These are phyloP conservation scores for Ptycholaimellus sp. DNA, from an alignment of 2,888 invertebrate genomes.

Conservation along the genomic window DNA sequence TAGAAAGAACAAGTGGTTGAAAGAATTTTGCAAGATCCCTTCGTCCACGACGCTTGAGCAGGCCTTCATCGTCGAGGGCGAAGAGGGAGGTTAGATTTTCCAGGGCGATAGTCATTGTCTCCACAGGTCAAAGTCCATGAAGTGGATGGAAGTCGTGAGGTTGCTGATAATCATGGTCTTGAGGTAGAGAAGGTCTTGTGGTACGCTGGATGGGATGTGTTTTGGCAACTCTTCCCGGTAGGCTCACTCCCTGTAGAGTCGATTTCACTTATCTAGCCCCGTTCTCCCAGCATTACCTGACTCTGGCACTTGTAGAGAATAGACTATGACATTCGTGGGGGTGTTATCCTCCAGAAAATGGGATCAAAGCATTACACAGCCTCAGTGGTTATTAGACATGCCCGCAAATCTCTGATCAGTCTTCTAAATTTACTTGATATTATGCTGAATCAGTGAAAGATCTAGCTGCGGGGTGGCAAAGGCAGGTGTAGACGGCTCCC, in stretches of 20 bases:
- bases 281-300: conserved; percentile 89
- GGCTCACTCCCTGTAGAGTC: conserved; percentile 88
- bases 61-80: conserved; percentile 56
- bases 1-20: too few species aligned
- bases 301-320: too few species aligned
- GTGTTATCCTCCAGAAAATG: too few species aligned
- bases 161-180: conserved; percentile 99
- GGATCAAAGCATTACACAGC: too few species aligned
- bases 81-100: conserved; percentile 87
- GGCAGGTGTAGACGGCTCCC: conserved; percentile 70
- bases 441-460: too few species aligned
- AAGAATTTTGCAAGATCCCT: conserved; percentile 30
- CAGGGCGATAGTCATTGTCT: conserved; percentile 78
- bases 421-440: too few species aligned
- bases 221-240: conserved; percentile 96
- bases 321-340: too few species aligned
- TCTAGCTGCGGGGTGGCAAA: too few species aligned
- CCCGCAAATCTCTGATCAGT: too few species aligned
- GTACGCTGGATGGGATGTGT: conserved; percentile 93
- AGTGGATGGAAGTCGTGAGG: conserved; percentile 85
- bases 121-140: conserved; percentile 84
- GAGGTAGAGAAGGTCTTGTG: conserved; percentile 73
- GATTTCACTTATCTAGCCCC: conserved; percentile 85
- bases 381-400: too few species aligned
- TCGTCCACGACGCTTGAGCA: conserved; percentile 39